Evolutionary conservation across 1,140 invertebrate genomes (phyloP), one percentile per base, ranked within the genome.

Genomic region (Sminthurinus signatus): DNA sequence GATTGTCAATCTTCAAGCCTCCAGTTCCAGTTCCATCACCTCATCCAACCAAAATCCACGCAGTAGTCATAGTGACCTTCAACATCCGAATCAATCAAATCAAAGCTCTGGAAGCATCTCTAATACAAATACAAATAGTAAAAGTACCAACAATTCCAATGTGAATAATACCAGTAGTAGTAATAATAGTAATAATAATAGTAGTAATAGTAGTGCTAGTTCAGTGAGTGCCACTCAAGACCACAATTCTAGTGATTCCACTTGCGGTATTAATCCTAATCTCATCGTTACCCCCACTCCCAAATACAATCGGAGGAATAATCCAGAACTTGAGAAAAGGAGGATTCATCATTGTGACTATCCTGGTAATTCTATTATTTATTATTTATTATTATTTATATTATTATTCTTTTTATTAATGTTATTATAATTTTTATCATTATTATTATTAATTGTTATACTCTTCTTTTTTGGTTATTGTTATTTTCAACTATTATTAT

Each of bases 261-360:
- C 21, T 10, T 8, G 23, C 27, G 8, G n/a, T 8, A 36, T 36
- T 36, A 5, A 36, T 36, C 5, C 44, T 56, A 36, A 32, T 42
- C 54, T 56, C 54, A 39, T 56, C 31, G 31, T 56, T 8, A 5
- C 55, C 39, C 54, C 56, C 15, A 23, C 56, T n/a, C 54, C 32
- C 0, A 56, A 59, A 74, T 95, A 94, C 80, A 96, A 96, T 79
- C 82, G 94, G 67, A 83, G 93, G 72, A 96, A 96, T 77, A 96
- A 97, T 78, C 94, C 93, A 0, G 93, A 97, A 76, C 77, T 96
- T 64, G 94, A 96, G 76, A 96, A 95, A 77, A 81, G 93, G 70
- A 78, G 93, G 74, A 92, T 96, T 68, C 94, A 96, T 77, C 92
- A 92, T 76, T 97, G 94, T 80, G 88, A 93, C 80, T 96, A 92